phyloP scores from a whole-genome alignment of 2,888 invertebrate species.

The Lypha dubia region DNA sequence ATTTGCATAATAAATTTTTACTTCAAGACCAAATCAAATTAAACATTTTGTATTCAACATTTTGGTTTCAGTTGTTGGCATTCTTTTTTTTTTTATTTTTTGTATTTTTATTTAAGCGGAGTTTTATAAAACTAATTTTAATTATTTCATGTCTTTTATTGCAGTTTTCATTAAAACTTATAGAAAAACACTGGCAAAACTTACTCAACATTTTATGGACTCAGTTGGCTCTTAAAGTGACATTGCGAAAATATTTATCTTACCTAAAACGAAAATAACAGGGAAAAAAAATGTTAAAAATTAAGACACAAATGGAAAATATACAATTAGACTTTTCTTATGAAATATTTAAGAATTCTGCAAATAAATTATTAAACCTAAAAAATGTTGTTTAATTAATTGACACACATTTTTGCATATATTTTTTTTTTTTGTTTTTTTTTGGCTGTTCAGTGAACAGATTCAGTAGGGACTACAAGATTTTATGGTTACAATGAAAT shows the following conservation, averaged over 20 bases:
- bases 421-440: too few species aligned
- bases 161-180: constrained; percentile 2
- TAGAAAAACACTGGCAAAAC: constrained; percentile 20
- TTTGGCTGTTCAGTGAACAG: background rate
- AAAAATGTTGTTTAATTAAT: constrained; percentile 63
- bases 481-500: background rate
- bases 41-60: constrained; percentile 62
- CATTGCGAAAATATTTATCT: constrained; percentile 50
- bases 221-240: constrained; percentile 1
- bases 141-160: constrained; percentile 55
- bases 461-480: background rate
- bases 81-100: background rate
- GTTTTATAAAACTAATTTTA: constrained; percentile 62
- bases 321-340: constrained; percentile 38
- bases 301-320: constrained; percentile 9
- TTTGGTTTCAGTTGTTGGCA: constrained; percentile 52
- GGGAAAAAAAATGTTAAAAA: constrained; percentile 17
- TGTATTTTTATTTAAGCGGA: constrained; percentile 23
- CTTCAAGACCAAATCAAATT: constrained; percentile 70
- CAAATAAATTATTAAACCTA: constrained; percentile 59
- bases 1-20: constrained; percentile 69
- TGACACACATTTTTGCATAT: constrained; percentile 69
- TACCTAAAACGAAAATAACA: constrained; percentile 65
- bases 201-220: constrained; percentile 39
- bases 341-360: constrained; percentile 61